These are phyloP conservation scores for Petaurus breviceps DNA, from an alignment of 2,113 vertebrate species.

Conservation along the genomic window DNA sequence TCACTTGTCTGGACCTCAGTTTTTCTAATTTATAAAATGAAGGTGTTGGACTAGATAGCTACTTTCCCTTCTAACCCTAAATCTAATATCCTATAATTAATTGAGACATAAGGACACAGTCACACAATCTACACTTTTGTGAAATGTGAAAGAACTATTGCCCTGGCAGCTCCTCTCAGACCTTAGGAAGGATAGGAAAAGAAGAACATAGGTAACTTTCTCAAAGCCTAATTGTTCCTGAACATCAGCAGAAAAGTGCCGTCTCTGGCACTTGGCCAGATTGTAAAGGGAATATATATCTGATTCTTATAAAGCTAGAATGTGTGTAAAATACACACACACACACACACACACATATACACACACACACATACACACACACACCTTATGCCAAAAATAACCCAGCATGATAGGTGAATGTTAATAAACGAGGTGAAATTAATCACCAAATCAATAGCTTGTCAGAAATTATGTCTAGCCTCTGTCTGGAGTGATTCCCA, in stretches of 20 bases:
- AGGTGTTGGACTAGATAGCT: background rate
- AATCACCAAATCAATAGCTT: slow-evolving; percentile 28
- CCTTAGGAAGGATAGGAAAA: background rate
- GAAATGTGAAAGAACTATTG: background rate
- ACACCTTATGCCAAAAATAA: background rate
- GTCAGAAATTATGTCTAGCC: slow-evolving; percentile 25
- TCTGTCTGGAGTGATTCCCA: background rate
- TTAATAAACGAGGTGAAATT: background rate
- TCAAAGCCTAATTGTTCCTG: background rate
- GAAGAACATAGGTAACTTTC: background rate
- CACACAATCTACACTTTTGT: background rate
- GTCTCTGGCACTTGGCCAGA: background rate
- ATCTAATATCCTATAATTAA: background rate
- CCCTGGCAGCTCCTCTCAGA: background rate
- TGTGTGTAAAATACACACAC: background rate
- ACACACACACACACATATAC: background rate
- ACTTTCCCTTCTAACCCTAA: background rate
- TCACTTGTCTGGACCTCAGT: background rate
- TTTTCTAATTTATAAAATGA: background rate
- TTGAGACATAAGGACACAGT: background rate
- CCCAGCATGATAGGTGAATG: background rate
- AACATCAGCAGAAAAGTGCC: background rate
- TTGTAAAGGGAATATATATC: background rate
- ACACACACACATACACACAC: background rate
- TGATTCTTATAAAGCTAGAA: background rate